Conservation (phyloP, 2,888 invertebrate genomes). For the Glyphotaelius pellucidus region DNA sequence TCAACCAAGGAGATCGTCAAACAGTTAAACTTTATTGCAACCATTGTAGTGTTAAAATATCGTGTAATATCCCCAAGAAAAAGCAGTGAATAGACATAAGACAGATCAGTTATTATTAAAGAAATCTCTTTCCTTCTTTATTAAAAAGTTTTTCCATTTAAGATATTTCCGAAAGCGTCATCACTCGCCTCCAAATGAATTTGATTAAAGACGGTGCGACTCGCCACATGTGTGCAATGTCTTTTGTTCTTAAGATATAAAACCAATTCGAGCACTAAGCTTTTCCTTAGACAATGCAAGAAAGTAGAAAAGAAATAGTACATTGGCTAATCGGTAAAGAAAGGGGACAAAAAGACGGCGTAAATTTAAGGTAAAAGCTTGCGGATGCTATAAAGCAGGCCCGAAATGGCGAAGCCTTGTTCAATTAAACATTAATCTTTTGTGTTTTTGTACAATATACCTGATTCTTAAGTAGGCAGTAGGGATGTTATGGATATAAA, state of each 20-base stretch:
- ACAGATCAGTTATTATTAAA: background rate
- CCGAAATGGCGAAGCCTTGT: background rate
- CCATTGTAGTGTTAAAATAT: background rate
- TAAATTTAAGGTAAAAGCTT: conserved; percentile 42
- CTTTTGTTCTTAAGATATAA: conserved; percentile 15
- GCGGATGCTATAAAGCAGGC: conserved; percentile 30
- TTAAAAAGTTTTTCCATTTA: background rate
- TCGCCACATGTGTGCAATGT: conserved; percentile 19
- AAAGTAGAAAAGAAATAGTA: conserved; percentile 31
- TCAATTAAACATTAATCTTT: background rate
- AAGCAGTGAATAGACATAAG: background rate
- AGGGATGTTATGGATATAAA: too few relatives aligned
- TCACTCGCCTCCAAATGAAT: conserved; percentile 26
- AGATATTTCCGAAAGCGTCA: background rate
- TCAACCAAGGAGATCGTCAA: background rate
- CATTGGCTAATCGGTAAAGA: conserved; percentile 36
- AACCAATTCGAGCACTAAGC: conserved; percentile 23
- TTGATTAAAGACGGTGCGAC: background rate
- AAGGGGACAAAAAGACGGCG: conserved; percentile 37
- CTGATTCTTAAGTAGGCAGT: background rate
- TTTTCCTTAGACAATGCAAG: conserved; percentile 36
- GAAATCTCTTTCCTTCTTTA: background rate
- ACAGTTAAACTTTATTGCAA: background rate
- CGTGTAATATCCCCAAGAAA: background rate
- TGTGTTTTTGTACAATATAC: background rate